Evolutionary conservation across 2,888 invertebrate genomes (phyloP).

Genomic region (Oscheius sp.): DNA sequence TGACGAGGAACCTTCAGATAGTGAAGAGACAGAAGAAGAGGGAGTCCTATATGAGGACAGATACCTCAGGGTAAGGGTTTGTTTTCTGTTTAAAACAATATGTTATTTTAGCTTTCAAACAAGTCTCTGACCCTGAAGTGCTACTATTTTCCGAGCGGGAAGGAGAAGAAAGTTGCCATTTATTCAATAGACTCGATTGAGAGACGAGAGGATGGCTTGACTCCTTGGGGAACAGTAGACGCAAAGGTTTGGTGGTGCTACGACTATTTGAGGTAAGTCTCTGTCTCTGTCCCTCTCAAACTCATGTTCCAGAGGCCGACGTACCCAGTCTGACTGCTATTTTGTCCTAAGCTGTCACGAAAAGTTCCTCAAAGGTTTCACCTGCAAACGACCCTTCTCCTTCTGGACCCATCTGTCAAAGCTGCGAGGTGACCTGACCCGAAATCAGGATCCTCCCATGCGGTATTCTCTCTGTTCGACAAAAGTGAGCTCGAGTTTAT

Average conservation of each 20-base stretch:
- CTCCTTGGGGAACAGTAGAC: constrained; percentile 22
- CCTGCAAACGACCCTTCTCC: constrained; percentile 5
- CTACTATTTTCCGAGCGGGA: constrained; percentile 37
- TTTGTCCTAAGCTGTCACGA: constrained; percentile 23
- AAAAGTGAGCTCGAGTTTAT: not conserved
- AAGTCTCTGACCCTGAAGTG: constrained; percentile 23
- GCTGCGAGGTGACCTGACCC: not conserved
- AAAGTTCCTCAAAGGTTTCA: constrained; percentile 25
- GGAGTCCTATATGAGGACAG: constrained; percentile 26
- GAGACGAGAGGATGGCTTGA: not conserved
- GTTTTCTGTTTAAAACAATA: not conserved
- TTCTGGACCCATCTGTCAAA: constrained; percentile 21
- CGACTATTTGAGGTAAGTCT: constrained; percentile 28
- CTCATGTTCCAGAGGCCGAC: constrained; percentile 18
- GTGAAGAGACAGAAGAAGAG: constrained; percentile 10
- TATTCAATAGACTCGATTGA: constrained; percentile 9
- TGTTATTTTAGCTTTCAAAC: constrained; percentile 5
- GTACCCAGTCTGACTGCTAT: constrained; percentile 5
- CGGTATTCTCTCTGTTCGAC: not conserved
- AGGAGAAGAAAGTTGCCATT: constrained; percentile 17
- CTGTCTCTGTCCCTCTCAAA: not conserved
- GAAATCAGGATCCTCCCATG: not conserved
- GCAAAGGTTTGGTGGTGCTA: constrained; percentile 30
- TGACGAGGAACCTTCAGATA: constrained; percentile 26
- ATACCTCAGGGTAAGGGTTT: constrained; percentile 18